Evolutionary conservation across 2,888 invertebrate species (phyloP), one percentile per base, ranked within the genome.

Genomic region (Drosophila merina): DNA sequence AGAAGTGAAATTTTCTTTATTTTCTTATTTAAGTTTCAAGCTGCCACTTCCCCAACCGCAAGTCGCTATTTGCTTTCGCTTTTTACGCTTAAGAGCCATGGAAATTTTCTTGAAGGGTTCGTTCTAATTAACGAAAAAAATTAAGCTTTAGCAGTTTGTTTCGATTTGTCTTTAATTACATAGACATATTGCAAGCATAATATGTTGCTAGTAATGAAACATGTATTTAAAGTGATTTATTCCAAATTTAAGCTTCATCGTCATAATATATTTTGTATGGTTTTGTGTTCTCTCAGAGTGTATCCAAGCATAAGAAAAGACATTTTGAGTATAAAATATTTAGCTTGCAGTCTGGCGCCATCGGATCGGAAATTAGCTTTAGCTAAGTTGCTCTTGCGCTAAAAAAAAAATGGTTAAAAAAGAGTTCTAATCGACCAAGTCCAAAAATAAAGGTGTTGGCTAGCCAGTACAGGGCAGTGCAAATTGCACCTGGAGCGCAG

Each of bases 301-400:
- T 20, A 20, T 20, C 20, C 20, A 20, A 20, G 20, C 20, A 1
- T 20, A 20, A 20, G 20, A 20, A 20, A 20, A 20, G 20, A 20
- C 1, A 20, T 20, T 20, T 0, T 2, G 20, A 20, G 20, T 20
- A 20, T 20, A 20, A 20, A 20, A 20, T 20, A 20, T 20, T 20
- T 20, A 20, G 20, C 20, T 20, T 20, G 20, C 20, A 20, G 20
- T 20, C 20, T 20, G 20, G 20, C 20, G 20, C 20, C 20, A 20
- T 20, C 20, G 20, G 20, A 20, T 20, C 1, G 86, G 84, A 84
- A 86, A 84, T 86, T 74, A 83, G 80, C 66, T 76, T 80, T 70
- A 58, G 33, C 42, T 36, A 8, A 40, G 8, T 40, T 26, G 7
- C 14, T 48, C 10, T 20, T 14, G 8, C 4, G 7, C 26, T 51